phyloP scores from a whole-genome alignment of 2,113 vertebrate species.

The Trematocara macrostoma region DNA sequence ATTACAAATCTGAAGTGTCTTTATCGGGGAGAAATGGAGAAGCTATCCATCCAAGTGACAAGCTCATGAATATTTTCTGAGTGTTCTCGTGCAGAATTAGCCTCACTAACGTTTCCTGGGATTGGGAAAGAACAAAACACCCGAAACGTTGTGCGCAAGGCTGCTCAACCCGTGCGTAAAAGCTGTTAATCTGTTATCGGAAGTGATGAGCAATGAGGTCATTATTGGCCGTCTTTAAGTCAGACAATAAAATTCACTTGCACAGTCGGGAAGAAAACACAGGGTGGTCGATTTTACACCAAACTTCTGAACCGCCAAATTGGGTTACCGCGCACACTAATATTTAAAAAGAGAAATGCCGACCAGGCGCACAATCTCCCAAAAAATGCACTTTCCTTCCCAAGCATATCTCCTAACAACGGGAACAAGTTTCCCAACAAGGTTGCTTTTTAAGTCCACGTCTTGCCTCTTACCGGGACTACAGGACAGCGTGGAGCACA shows the following conservation, averaged over 20 bases:
- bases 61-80: conserved; percentile 11
- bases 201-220: conserved; percentile 3
- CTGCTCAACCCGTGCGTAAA: conserved; percentile 21
- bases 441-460: neutral
- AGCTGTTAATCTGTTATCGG: neutral
- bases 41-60: conserved; percentile 7
- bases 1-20: neutral
- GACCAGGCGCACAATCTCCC: neutral
- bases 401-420: neutral
- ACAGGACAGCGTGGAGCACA: neutral
- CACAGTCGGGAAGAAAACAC: neutral
- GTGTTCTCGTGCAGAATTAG: neutral
- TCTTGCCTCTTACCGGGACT: neutral
- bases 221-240: neutral
- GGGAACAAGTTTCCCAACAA: neutral
- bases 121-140: neutral
- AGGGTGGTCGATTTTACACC: neutral
- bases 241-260: neutral
- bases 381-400: neutral
- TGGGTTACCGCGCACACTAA: neutral
- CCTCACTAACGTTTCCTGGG: neutral
- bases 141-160: neutral
- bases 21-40: neutral
- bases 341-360: neutral
- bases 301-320: neutral